Evolutionary conservation across 2,113 vertebrate species (phyloP).

Genomic region (Nycticryphes semicollaris): DNA sequence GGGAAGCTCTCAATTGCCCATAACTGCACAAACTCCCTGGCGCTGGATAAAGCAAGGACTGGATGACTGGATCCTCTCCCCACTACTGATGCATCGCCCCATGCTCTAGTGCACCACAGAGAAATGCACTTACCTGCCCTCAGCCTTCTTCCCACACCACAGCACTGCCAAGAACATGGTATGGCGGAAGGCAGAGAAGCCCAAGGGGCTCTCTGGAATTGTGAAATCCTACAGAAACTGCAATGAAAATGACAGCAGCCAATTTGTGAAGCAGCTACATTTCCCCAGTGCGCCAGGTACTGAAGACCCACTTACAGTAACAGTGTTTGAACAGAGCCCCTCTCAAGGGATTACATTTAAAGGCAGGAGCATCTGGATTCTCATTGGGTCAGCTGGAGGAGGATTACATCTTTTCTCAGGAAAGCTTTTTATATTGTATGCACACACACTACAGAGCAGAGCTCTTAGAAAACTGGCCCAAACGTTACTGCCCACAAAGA

Average conservation of each 20-base stretch:
- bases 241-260: not conserved
- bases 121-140: not conserved
- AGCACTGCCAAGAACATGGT: not conserved
- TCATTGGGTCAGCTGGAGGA: not conserved
- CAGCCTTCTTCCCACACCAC: not conserved
- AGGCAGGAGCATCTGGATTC: not conserved
- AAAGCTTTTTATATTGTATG: not conserved
- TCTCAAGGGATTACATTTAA: not conserved
- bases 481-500: not conserved
- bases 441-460: not conserved
- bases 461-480: not conserved
- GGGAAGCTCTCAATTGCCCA: not conserved
- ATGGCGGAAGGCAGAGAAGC: not conserved
- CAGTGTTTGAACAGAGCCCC: not conserved
- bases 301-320: not conserved
- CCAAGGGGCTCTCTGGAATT: not conserved
- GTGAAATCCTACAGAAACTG: not conserved
- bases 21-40: not conserved
- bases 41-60: not conserved
- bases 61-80: not conserved
- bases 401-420: not conserved
- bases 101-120: not conserved
- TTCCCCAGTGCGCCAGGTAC: not conserved
- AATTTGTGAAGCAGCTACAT: not conserved
- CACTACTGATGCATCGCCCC: not conserved